Evolutionary conservation across 2,113 vertebrate species (phyloP), one percentile per base, ranked within the genome.

Genomic region (Oncorhynchus clarkii): DNA sequence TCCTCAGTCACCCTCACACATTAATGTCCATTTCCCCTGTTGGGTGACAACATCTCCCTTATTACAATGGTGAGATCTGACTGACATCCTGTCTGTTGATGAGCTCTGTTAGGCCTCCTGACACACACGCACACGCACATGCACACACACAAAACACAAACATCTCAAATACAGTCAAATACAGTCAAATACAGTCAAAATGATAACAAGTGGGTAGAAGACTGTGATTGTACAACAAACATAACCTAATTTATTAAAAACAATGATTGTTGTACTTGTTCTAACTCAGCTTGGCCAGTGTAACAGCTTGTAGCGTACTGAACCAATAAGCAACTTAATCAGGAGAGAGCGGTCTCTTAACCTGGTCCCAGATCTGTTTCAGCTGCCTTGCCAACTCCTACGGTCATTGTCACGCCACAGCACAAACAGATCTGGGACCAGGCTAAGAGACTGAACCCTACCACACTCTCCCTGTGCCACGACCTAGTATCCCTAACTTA

Each of bases 1-100:
- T 34, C 82, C 71, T 24, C n/a, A 13, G 59, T 62, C 59, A 62
- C 5, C n/a, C 2, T 18, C 54, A n/a, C 59, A 62, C 59, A 62
- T n/a, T 82, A 85, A 88, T 88, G 90, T 90, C 82, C 86, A 88
- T 88, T 90, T 90, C 89, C 88, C 88, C 66, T 81, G 82, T 83
- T 79, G 77, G 45, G 77, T 84, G 78, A 81, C 81, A 80, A 27
- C 48, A 20, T 57, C 59, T 20, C 18, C 20, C 59, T 62, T 5
- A 16, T 62, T 62, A n/a, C 18, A 8, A 20, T 62, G 59, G 67
- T 62, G 39, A 60, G 68, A 74, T 66, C 70, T 84, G 77, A 89
- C 70, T 83, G 77, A 89, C 89, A 88, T 90, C 88, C 89, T 89
- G 75, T 5, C 76, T 54, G 51, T 54, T 87, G 89, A 90, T 87